Conservation (phyloP, 2,113 vertebrate genomes). For the Ranitomeya imitator region DNA sequence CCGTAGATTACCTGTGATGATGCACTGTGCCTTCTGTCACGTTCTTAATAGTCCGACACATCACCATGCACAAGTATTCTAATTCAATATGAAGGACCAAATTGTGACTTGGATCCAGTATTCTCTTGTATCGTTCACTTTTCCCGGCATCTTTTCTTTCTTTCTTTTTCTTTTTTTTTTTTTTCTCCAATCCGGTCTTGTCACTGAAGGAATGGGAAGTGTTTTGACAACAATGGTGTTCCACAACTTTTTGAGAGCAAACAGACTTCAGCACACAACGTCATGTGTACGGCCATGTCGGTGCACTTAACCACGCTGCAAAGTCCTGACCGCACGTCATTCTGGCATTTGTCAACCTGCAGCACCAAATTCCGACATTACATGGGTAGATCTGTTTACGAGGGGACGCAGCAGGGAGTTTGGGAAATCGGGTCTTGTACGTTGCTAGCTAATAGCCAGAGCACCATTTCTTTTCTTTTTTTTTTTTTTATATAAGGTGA, state of each 20-base stretch:
- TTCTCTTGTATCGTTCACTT: neutral
- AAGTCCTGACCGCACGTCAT: neutral
- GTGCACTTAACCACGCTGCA: slow-evolving; percentile 44
- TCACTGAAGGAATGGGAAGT: neutral
- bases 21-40: slow-evolving; percentile 63
- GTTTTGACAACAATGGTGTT: neutral
- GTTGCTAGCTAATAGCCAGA: slow-evolving; percentile 16
- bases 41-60: slow-evolving; percentile 62
- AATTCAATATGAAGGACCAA: slow-evolving; percentile 27
- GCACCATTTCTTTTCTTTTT: neutral
- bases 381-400: neutral
- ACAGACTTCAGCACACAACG: slow-evolving; percentile 33
- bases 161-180: neutral
- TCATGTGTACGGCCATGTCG: neutral
- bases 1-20: neutral
- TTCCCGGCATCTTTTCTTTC: neutral
- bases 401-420: neutral
- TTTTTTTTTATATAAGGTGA: too few relatives aligned
- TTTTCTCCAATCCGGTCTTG: neutral
- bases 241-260: slow-evolving; percentile 39
- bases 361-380: neutral
- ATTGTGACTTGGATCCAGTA: neutral
- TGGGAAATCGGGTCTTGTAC: neutral
- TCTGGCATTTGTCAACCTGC: slow-evolving; percentile 22
- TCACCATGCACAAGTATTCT: slow-evolving; percentile 20